Base-by-base conservation (phyloP, 2,888 invertebrate species). In the Cryptus armator region DNA sequence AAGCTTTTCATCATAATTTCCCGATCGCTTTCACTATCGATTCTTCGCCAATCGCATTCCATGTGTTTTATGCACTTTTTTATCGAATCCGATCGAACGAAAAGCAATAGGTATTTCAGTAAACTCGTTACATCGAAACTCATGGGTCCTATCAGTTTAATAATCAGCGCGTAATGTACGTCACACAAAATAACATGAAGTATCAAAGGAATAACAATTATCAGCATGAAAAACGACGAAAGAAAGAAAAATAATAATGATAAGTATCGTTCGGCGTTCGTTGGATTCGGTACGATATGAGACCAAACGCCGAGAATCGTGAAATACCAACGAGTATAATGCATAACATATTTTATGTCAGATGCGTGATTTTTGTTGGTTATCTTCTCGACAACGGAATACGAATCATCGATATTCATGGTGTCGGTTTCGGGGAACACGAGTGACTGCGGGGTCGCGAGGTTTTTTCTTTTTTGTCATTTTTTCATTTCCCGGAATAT, bases 281-380 rank as follows among this genome's bases (percentile, higher is more conserved):
- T 62, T 32, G 80, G 24, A 1, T 68, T 48, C 14, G 46, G 43
- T 4, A 43, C 10, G 3, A 44, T n/a, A 29, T 32, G 37, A 7
- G 81, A 66, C 85, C 86, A 87, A n/a, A 87, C 71, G 0, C 86
- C 84, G n/a, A 82, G 43, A 7, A 84, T 32, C 1, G 62, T 75
- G 0, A 87, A 32, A 14, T 84, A 67, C 80, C 62, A 80, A 67
- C 77, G 80, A 29, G 66, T 86, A 10, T 83, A 78, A 2, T 62
- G 10, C 6, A 64, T 24, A 4, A 67, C 66, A n/a, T 83, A 66
- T 14, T 74, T 43, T 3, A 83, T 12, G 53, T 84, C 84, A 3
- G 29, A 44, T 10, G 16, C 12, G 44, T 53, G 66, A 56, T 80
- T 32, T 32, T 72, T 56, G 56, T 80, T 80, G 6, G 51, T 9